These are phyloP conservation scores for Ochropleura leucogaster DNA, from an alignment of 2,888 invertebrate species.

Conservation along the genomic window DNA sequence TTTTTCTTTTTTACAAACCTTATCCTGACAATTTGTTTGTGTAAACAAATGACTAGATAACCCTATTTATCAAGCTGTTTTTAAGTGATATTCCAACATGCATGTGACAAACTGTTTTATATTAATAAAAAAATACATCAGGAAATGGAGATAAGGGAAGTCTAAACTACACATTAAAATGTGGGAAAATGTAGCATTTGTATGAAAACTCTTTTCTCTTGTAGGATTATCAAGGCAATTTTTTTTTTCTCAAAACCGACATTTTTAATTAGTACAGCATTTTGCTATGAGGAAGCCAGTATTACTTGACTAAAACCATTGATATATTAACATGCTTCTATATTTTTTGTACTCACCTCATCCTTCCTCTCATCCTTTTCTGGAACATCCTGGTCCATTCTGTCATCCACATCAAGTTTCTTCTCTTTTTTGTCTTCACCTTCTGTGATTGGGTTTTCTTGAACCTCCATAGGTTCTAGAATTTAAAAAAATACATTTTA, in stretches of 20 bases:
- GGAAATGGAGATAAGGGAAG: neutral
- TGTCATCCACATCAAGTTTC: conserved; percentile 41
- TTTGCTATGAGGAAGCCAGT: neutral
- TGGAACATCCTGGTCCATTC: conserved; percentile 62
- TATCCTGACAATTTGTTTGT: too few species aligned
- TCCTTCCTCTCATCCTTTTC: conserved; percentile 37
- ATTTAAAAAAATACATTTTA: neutral
- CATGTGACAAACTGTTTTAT: too few species aligned
- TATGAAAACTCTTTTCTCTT: neutral
- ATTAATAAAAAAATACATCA: too few species aligned
- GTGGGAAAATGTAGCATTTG: neutral
- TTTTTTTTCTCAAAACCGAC: neutral
- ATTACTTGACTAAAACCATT: neutral
- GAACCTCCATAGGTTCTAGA: conserved; percentile 72
- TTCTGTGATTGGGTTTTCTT: conserved; percentile 41
- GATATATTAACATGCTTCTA: neutral
- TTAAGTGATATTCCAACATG: too few species aligned
- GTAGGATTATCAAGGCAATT: neutral
- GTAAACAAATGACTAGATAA: too few species aligned
- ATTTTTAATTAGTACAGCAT: neutral
- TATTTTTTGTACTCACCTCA: conserved; percentile 28
- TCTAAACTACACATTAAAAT: neutral
- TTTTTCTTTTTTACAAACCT: too few species aligned
- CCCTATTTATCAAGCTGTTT: too few species aligned
- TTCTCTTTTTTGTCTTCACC: conserved; percentile 48